phyloP scores from a whole-genome alignment of 2,888 invertebrate genomes.

The Sinodicranocentrus sp. region DNA sequence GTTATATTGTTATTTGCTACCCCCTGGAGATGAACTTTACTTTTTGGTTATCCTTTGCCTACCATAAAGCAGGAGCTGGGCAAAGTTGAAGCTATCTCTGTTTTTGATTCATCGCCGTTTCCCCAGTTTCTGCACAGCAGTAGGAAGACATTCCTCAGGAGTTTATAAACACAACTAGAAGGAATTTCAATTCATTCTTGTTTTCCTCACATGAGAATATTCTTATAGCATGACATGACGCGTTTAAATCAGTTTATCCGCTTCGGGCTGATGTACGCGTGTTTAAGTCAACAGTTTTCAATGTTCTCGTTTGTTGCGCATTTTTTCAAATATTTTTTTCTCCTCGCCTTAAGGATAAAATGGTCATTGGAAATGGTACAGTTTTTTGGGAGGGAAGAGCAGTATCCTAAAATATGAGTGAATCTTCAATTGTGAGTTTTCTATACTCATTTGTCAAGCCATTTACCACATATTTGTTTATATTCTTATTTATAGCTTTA shows the following conservation, averaged over 20 bases:
- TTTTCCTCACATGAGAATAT: not conserved
- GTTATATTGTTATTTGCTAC: constrained; percentile 65
- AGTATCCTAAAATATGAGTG: too few species aligned
- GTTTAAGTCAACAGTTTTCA: too few species aligned
- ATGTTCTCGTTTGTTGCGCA: too few species aligned
- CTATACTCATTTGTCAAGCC: too few species aligned
- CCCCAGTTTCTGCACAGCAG: not conserved
- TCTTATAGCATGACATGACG: not conserved
- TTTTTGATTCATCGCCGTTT: constrained; percentile 5
- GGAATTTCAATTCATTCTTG: constrained; percentile 20
- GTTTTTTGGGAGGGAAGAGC: too few species aligned
- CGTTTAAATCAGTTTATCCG: not conserved
- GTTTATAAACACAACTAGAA: not conserved
- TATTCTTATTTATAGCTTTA: too few species aligned
- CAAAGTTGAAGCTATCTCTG: not conserved
- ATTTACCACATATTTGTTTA: too few species aligned
- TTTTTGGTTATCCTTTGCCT: constrained; percentile 35
- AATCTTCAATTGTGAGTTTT: too few species aligned
- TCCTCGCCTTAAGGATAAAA: too few species aligned
- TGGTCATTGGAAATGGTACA: too few species aligned
- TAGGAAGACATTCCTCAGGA: not conserved
- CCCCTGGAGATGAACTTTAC: constrained; percentile 60
- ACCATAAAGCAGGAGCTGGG: constrained; percentile 24
- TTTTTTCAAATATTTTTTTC: too few species aligned
- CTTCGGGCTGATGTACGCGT: too few species aligned